Percentiles rank a stretch among this genome's conserved stretches.
phyloP scores from a whole-genome alignment of 2,113 vertebrate species.

The Triplophysa tibetana region DNA sequence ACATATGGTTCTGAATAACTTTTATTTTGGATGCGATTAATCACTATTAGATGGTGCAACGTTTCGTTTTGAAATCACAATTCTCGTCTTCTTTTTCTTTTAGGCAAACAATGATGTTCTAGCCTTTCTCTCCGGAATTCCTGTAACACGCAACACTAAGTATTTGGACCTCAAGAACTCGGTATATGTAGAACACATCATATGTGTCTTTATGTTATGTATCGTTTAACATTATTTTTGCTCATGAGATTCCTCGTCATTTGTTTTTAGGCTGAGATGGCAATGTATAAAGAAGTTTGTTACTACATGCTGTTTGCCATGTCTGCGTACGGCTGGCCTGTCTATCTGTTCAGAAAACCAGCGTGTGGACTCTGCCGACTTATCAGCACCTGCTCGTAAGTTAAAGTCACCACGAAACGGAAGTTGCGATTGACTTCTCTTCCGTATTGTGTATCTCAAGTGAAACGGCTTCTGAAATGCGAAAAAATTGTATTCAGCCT shows the following conservation, averaged over 20 bases:
- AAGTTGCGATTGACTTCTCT: too few species aligned
- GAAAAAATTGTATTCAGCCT: too few species aligned
- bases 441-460: too few species aligned
- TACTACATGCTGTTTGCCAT: slow-evolving; percentile 99
- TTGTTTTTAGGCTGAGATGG: slow-evolving; percentile 89
- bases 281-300: slow-evolving; percentile 95
- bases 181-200: slow-evolving; percentile 73
- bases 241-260: not conserved
- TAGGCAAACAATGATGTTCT: slow-evolving; percentile 98
- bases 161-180: slow-evolving; percentile 97
- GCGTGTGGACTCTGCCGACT: slow-evolving; percentile 93
- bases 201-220: slow-evolving; percentile 55
- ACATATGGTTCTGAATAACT: too few species aligned
- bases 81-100: slow-evolving; percentile 52
- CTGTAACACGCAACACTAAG: slow-evolving; percentile 94
- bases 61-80: not conserved
- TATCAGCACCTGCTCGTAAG: slow-evolving; percentile 95
- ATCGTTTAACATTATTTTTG: not conserved
- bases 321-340: slow-evolving; percentile 98
- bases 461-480: too few species aligned
- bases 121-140: slow-evolving; percentile 97
- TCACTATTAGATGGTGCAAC: not conserved
- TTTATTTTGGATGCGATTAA: too few species aligned
- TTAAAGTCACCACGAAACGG: not conserved
- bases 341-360: slow-evolving; percentile 97